Evolutionary conservation across 2,797 vertebrate species (phyloP).

Genomic region (Buphagus erythrorhynchus): DNA sequence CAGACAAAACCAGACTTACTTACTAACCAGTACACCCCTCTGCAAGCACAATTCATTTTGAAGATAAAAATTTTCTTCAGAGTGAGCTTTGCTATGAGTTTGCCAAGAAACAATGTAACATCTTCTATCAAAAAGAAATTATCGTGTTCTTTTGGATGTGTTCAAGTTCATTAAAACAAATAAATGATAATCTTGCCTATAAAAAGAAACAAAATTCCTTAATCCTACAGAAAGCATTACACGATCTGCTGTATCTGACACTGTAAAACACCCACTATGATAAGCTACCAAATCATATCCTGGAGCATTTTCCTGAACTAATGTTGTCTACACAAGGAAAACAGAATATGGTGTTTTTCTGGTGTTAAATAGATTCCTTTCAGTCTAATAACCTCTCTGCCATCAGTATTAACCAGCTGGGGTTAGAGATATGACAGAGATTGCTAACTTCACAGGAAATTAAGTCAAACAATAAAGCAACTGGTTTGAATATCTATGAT

Average conservation of each 20-base stretch:
- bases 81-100: background rate
- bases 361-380: background rate
- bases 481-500: background rate
- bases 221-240: background rate
- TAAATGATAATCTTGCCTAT: background rate
- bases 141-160: background rate
- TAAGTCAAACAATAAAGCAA: background rate
- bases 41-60: background rate
- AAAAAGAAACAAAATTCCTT: background rate
- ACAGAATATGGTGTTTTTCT: background rate
- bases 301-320: background rate
- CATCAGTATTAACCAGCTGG: background rate
- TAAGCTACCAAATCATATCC: background rate
- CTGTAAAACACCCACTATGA: background rate
- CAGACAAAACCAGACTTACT: background rate
- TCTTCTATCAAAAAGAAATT: background rate
- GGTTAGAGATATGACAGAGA: background rate
- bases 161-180: background rate
- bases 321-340: background rate
- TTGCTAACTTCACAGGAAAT: conserved; percentile 17
- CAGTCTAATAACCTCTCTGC: background rate
- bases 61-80: background rate
- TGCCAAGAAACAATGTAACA: background rate
- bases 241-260: background rate
- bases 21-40: background rate